phyloP scores from a whole-genome alignment of 2,888 invertebrate species.

The Drosophila bunnanda region DNA sequence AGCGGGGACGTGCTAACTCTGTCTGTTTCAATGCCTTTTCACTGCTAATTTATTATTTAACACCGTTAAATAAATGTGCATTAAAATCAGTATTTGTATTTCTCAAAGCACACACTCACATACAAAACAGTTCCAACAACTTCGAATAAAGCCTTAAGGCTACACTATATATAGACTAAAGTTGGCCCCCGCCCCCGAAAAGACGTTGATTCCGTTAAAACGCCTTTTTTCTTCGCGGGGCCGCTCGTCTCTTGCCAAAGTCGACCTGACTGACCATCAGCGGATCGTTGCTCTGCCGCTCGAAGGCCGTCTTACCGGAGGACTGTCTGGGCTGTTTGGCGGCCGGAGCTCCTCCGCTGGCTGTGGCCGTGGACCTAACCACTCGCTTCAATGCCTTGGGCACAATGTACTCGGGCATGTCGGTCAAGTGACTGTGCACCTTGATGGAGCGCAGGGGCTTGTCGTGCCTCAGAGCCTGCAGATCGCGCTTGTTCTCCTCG shows the following conservation, averaged over 20 bases:
- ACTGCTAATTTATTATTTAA: background rate
- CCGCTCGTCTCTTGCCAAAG: conserved; percentile 73
- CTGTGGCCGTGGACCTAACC: conserved; percentile 71
- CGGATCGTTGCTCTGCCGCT: conserved; percentile 82
- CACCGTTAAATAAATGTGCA: too few relatives aligned
- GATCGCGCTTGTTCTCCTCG: conserved; percentile 95
- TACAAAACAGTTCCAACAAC: background rate
- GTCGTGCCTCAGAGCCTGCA: conserved; percentile 93
- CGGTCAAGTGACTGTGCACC: conserved; percentile 92
- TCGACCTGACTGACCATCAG: conserved; percentile 83
- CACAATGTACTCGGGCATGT: conserved; percentile 97
- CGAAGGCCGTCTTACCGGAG: conserved; percentile 79
- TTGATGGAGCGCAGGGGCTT: conserved; percentile 94
- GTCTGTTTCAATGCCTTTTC: background rate
- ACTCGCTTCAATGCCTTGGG: conserved; percentile 91
- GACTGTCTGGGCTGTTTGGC: conserved; percentile 62
- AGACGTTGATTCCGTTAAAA: background rate
- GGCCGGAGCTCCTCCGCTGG: conserved; percentile 7
- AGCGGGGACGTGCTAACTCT: background rate
- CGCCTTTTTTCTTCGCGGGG: conserved; percentile 27
- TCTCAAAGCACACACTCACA: background rate
- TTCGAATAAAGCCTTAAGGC: background rate
- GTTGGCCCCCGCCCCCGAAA: background rate
- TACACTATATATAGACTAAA: background rate
- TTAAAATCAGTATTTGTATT: conserved; percentile 1